phyloP scores from a whole-genome alignment of 2,113 vertebrate species.

The Malurus melanocephalus region DNA sequence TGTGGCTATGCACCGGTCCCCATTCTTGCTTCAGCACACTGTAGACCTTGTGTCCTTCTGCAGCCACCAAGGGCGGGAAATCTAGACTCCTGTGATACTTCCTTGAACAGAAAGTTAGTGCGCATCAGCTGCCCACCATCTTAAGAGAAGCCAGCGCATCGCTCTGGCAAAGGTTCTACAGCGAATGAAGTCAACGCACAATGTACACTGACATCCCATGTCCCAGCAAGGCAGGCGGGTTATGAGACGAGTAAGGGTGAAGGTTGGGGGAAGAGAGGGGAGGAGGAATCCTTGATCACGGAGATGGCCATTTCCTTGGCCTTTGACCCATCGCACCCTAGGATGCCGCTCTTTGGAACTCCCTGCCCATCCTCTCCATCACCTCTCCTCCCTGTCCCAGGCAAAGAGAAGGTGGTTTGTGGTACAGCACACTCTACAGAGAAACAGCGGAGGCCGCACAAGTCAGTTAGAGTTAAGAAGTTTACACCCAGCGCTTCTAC shows the following conservation, averaged over 20 bases:
- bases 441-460: slow-evolving; percentile 60
- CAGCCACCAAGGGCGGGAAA: slow-evolving; percentile 60
- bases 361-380: slow-evolving; percentile 55
- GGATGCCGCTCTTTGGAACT: slow-evolving; percentile 63
- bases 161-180: slow-evolving; percentile 49
- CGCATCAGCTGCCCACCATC: slow-evolving; percentile 57
- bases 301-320: slow-evolving; percentile 51
- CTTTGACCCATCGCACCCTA: slow-evolving; percentile 67
- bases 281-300: slow-evolving; percentile 61
- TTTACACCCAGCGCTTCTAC: slow-evolving; percentile 65
- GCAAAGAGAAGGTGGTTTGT: slow-evolving; percentile 52
- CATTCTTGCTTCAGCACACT: slow-evolving; percentile 62
- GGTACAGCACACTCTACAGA: slow-evolving; percentile 62
- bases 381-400: slow-evolving; percentile 47
- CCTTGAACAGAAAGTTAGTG: slow-evolving; percentile 46
- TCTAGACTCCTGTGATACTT: slow-evolving; percentile 60
- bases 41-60: slow-evolving; percentile 53
- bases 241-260: slow-evolving; percentile 47
- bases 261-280: slow-evolving; percentile 51
- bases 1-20: slow-evolving; percentile 55
- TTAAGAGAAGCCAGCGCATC: slow-evolving; percentile 23
- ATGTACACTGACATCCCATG: slow-evolving; percentile 60
- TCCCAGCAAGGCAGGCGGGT: slow-evolving; percentile 61
- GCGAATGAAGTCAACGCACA: slow-evolving; percentile 52
- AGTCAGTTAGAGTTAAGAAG: slow-evolving; percentile 65